Percentiles rank a stretch among this genome's conserved stretches.
phyloP scores from a whole-genome alignment of 2,888 invertebrate species.

The Dasypolia templi region DNA sequence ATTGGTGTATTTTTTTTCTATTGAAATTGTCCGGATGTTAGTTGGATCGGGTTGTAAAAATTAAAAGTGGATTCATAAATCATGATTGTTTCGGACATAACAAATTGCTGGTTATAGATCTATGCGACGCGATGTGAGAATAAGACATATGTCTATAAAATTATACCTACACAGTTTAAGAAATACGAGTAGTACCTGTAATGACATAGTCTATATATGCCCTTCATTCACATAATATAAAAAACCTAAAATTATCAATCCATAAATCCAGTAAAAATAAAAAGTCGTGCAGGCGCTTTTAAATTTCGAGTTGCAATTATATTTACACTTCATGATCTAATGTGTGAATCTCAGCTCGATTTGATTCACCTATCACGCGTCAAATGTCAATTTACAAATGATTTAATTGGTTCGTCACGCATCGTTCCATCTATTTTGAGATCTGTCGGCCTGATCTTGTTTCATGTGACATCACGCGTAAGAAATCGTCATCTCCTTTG shows the following conservation, averaged over 20 bases:
- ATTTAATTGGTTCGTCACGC: slow-evolving; percentile 47
- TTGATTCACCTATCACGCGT: slow-evolving; percentile 27
- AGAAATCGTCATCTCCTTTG: slow-evolving; percentile 46
- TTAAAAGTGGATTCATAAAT: slow-evolving; percentile 21
- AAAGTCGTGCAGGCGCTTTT: too few relatives aligned
- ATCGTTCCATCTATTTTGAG: slow-evolving; percentile 53
- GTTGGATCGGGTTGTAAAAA: slow-evolving; percentile 20
- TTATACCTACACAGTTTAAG: too few relatives aligned
- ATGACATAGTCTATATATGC: too few relatives aligned
- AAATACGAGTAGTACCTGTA: too few relatives aligned
- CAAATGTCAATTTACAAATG: slow-evolving; percentile 47
- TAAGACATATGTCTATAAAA: neutral
- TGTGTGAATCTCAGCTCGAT: slow-evolving; percentile 22
- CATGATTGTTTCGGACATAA: slow-evolving; percentile 25
- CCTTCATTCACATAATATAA: too few relatives aligned
- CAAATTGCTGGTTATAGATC: neutral
- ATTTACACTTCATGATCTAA: slow-evolving; percentile 20
- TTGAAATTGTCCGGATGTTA: slow-evolving; percentile 44
- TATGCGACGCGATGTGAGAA: neutral
- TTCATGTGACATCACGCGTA: slow-evolving; percentile 50
- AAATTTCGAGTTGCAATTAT: too few relatives aligned
- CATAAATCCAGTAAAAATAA: too few relatives aligned
- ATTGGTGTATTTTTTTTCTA: slow-evolving; percentile 53
- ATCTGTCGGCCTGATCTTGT: slow-evolving; percentile 53
- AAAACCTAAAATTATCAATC: too few relatives aligned